Evolutionary conservation across 2,113 vertebrate genomes (phyloP), one percentile per base, ranked within the genome.

Genomic region (Aphyosemion australe): DNA sequence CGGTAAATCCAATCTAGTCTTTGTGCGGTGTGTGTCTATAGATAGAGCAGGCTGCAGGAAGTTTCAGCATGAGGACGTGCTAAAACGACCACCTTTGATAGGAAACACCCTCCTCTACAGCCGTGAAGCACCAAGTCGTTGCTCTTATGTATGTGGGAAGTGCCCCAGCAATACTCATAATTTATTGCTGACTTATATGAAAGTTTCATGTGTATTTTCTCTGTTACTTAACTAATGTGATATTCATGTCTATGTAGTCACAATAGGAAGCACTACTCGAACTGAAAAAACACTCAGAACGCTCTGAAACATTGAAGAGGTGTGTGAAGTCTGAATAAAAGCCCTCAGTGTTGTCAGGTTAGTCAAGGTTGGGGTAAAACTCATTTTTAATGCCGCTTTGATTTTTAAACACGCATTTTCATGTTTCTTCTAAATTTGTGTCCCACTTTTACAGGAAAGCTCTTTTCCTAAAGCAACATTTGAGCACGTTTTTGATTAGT

Each of bases 1-100:
- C 19, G 73, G 67, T 61, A 55, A 87, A 83, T 80, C 67, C 80
- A 79, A 81, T 84, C 62, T 18, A 45, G 70, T 20, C 7, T 1
- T 63, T 62, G 62, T 55, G 37, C 41, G 48, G 47, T 68, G 61
- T 65, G 72, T 43, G 65, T 61, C 52, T 69, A 39, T 51, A 79
- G 75, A 73, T 74, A 72, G 78, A 34, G 10, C 60, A 56, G 43
- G 48, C 61, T 71, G 55, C 21, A 57, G 62, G 57, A 49, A 69
- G 68, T 69, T 61, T 37, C 8, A 34, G 32, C 26, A 48, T 13
- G 45, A 77, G 51, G 64, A 53, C 16, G 57, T 56, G 21, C 41
- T 56, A 12, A 45, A 73, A 69, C 46, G 48, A 41, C 43, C 62
- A 45, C 20, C 41, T 57, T 46, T n/a, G 7, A 18, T 43, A 11